Base-by-base conservation (phyloP, 1,140 invertebrate genomes). In the Trichonephila inaurata region DNA sequence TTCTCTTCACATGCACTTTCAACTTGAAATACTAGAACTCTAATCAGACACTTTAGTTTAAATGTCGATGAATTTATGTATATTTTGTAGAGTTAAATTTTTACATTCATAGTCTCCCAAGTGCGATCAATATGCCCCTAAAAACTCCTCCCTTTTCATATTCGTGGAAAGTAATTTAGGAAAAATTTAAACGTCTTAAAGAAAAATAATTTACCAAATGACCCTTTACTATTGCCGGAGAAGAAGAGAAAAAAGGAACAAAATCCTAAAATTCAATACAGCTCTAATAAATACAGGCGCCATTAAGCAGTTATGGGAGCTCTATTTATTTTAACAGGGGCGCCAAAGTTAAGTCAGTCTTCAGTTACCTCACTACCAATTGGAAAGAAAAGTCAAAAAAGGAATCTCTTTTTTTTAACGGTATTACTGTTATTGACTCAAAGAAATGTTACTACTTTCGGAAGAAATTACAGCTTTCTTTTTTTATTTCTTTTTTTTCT, bases 311-410 rank as follows among this genome's bases (percentile, higher is more conserved):
- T 51, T 89, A 89, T 89, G 69, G 87, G 87, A 28, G 87, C 69
- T 89, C 87, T 89, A 89, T 89, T 89, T 89, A 89, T 89, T 89
- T 89, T 89, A 89, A 89, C 87, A 44, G 87, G 64, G 19, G 64
- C 64, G 62, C 87, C 33, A 72, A 69, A 69, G 87, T 69, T 69
- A 44, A 33, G 33, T 19, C 33, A 69, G 87, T 89, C 44, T 89
- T 19, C 33, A 89, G 87, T 89, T 89, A 77, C 33, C 60, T 61
- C 60, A 3, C 14, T 40, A 21, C 33, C 51, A 69, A 62, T 89
- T 44, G 64, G 33, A 89, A 58, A 89, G 33, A 89, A 69, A 40
- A 60, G 60, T 87, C 85, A 64, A 87, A 87, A 40, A 40, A 44
- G 33, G 64, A 16, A 77, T 28, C 24, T 28, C 28, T 77, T 18